Percentiles rank a stretch among this genome's conserved stretches.
These are phyloP conservation scores for Neosilurus mollespiculum DNA, from an alignment of 2,797 vertebrate species.

Conservation along the genomic window DNA sequence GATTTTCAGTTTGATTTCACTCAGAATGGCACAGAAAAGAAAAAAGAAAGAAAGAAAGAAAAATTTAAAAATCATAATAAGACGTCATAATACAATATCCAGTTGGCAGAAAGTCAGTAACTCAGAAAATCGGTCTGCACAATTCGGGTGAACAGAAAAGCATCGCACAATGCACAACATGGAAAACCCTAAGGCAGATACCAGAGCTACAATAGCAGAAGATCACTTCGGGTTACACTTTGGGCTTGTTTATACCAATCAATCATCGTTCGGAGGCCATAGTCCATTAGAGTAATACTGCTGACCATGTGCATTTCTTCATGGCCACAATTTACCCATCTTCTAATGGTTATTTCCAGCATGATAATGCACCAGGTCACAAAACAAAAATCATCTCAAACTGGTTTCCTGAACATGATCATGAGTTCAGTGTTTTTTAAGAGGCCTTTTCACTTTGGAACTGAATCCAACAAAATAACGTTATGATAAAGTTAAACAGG, in stretches of 20 bases:
- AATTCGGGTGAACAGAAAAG: not conserved
- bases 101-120: not conserved
- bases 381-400: not conserved
- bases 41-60: not conserved
- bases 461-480: too few relatives aligned
- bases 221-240: not conserved
- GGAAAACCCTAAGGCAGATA: not conserved
- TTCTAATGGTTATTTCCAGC: not conserved
- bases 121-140: not conserved
- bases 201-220: not conserved
- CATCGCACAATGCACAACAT: too few relatives aligned
- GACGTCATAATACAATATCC: too few relatives aligned
- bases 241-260: not conserved
- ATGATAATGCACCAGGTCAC: not conserved
- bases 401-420: not conserved
- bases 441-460: too few relatives aligned
- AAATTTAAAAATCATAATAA: too few relatives aligned
- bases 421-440: too few relatives aligned
- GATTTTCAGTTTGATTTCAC: not conserved
- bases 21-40: not conserved
- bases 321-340: not conserved
- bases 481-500: not conserved
- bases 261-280: not conserved
- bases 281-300: not conserved
- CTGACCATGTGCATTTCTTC: not conserved